Base-by-base conservation (phyloP, 2,113 vertebrate genomes). In the Rhinopomastus cyanomelas region DNA sequence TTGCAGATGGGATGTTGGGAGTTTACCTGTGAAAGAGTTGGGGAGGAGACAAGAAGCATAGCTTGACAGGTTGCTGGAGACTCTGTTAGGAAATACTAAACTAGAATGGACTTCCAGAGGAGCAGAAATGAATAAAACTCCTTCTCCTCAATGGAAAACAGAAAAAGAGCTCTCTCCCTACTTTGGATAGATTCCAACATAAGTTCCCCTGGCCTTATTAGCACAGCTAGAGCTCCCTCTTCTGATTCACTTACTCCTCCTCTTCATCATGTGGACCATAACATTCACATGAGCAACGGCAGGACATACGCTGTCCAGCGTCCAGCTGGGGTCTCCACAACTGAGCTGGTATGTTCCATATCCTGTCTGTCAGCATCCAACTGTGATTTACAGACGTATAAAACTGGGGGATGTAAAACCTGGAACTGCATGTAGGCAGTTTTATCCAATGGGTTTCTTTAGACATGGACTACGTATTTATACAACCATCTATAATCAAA, bases 171-270 rank as follows among this genome's bases (percentile, higher is more conserved):
- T 52, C 15, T 72, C 11, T 69, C 15, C 30, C 9, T 81, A 23
- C 32, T 81, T 92, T 85, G 69, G 29, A 17, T 53, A 5, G 44
- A 37, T 23, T 65, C 49, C 53, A 86, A 61, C 17, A 46, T 9
- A 85, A 90, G 62, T 22, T 1, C 39, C 42, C 19, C 48, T 64
- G 55, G n/a, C n/a, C 39, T 68, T 19, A 29, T 65, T 52, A 95
- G 19, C 77, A 73, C 73, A 68, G 44, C 66, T 83, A 81, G 91
- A 91, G 89, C 91, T 94, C 88, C 86, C 91, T 81, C 94, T 95
- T 93, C 91, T 90, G 93, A 92, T 90, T 62, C 37, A 27, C 29
- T 89, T 22, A 46, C 55, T 88, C 8, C 52, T 80, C 36, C 11
- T 61, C 29, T 72, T 76, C 0, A 0, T 26, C 21, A 23, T 60